Evolutionary conservation across 2,888 invertebrate genomes (phyloP), one percentile per base, ranked within the genome.

Genomic region (Eristalis pertinax): DNA sequence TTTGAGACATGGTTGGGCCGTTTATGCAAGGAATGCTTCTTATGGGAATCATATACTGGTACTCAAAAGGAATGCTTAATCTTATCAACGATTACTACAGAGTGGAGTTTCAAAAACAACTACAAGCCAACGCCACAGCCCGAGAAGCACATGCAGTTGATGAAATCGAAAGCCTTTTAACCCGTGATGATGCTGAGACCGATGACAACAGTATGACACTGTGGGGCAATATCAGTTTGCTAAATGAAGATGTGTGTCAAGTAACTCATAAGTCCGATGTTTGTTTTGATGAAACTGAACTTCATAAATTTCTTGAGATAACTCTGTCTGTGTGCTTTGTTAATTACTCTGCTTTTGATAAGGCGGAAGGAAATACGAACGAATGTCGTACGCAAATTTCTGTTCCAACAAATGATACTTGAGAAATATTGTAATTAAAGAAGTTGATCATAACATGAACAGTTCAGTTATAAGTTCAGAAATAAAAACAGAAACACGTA

Each of bases 41-140:
- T 1, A 89, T 96, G 5, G 94, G 95, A 50, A 93, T 96, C n/a
- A 94, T 97, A 89, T 93, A 95, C 77, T 96, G 96, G 95, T 97
- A 97, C 92, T 95, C 95, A 73, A 90, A 95, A 38, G 95, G 94
- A 89, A 94, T 97, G 74, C 95, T 96, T 95, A 95, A 94, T 89
- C 94, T 96, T 93, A 96, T 97, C 90, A 95, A 96, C 89, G 95
- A 95, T 88, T 96, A 96, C 92, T 97, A 97, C 91, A 95, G 95
- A 88, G 94, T 94, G 58, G 95, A 96, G 92, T 96, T 97, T 91
- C 94, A 95, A 86, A 95, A 90, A 4, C 92, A 92, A 82, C 65
- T 92, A 1, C 89, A 91, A 76, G 38, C 76, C 1, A 89, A 19
- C 1, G 68, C 62, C 35, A 13, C 68, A 4, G 22, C 50, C 0